These are phyloP conservation scores for Mobula hypostoma DNA, from an alignment of 2,113 vertebrate genomes.

Conservation along the genomic window DNA sequence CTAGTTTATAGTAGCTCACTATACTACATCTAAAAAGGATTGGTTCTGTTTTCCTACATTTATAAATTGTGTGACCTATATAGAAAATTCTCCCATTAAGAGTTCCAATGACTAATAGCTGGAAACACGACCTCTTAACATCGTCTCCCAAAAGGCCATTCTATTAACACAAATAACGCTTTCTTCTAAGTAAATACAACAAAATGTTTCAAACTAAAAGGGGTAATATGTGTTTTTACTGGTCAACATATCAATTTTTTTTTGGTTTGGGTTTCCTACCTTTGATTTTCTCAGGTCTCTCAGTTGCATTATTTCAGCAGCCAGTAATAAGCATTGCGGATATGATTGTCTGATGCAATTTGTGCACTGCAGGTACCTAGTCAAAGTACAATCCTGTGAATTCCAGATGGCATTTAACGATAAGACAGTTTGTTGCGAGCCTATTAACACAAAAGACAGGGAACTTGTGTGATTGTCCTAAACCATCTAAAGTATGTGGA, in stretches of 20 bases:
- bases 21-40: neutral
- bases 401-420: constrained; percentile 59
- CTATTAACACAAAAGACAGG: neutral
- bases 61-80: neutral
- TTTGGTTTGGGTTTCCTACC: constrained; percentile 43
- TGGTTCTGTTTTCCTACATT: neutral
- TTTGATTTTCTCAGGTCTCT: constrained; percentile 42
- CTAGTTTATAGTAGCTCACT: neutral
- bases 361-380: constrained; percentile 58
- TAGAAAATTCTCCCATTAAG: neutral
- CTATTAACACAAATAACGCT: neutral
- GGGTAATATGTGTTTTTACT: neutral
- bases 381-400: constrained; percentile 57
- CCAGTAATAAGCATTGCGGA: constrained; percentile 47
- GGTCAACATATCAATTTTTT: neutral
- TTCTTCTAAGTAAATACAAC: neutral
- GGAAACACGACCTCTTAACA: neutral
- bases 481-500: neutral
- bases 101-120: neutral
- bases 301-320: constrained; percentile 48
- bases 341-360: constrained; percentile 49
- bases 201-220: neutral
- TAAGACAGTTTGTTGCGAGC: constrained; percentile 45
- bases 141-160: neutral
- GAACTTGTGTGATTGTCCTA: neutral